phyloP scores from a whole-genome alignment of 1,140 invertebrate genomes.

The Macrobrachium rosenbergii region DNA sequence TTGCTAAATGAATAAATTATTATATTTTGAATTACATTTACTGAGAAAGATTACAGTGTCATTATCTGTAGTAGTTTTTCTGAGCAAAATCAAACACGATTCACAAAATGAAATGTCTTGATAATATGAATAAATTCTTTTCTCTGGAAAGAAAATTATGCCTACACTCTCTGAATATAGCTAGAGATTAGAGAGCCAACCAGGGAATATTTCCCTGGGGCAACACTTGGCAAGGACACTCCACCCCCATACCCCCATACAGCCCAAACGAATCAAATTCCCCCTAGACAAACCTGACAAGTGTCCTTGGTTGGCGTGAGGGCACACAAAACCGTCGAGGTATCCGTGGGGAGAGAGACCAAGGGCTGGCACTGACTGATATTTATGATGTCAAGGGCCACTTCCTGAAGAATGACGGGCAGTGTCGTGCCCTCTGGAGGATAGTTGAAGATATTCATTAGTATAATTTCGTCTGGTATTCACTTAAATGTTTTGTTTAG shows the following conservation, averaged over 20 bases:
- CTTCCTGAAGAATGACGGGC: conserved; percentile 20
- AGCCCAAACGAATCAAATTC: too few species aligned
- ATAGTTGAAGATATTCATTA: not conserved
- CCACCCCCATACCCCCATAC: not conserved
- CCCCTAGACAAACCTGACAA: not conserved
- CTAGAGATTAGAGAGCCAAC: too few species aligned
- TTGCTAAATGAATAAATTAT: too few species aligned
- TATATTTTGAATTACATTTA: too few species aligned
- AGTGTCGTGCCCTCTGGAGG: not conserved
- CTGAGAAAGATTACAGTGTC: too few species aligned
- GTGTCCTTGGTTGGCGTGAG: conserved; percentile 23
- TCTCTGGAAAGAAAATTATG: too few species aligned
- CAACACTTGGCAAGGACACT: not conserved
- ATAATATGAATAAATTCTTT: too few species aligned
- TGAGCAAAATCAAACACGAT: too few species aligned
- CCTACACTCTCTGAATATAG: too few species aligned
- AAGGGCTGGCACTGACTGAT: not conserved
- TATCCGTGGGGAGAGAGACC: not conserved
- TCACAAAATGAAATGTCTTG: too few species aligned
- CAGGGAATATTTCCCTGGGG: not conserved
- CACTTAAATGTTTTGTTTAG: not conserved
- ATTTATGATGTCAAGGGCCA: conserved; percentile 20
- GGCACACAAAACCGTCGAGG: conserved; percentile 6
- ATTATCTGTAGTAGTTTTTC: too few species aligned
- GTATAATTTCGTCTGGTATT: not conserved